A percentile compares a stretch with the other conserved stretches of the same genome.
Evolutionary conservation across 1,140 invertebrate genomes (phyloP).

Genomic region (Musca domestica): DNA sequence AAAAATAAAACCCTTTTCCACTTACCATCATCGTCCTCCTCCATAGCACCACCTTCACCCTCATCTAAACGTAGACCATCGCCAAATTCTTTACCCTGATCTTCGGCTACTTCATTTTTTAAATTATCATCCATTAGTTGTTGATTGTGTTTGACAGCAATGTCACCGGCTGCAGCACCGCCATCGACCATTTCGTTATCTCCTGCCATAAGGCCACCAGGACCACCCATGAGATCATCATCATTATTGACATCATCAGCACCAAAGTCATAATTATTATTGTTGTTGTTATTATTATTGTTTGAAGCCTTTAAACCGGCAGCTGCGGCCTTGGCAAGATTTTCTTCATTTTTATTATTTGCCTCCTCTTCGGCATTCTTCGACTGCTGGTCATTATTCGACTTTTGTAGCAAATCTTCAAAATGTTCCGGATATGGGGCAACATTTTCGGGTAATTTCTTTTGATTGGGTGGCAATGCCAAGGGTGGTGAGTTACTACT

Average conservation of each 20-base stretch:
- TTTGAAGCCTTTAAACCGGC: slow-evolving; percentile 43
- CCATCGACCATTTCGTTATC: slow-evolving; percentile 23
- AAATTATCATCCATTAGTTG: slow-evolving; percentile 45
- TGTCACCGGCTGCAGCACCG: slow-evolving; percentile 35
- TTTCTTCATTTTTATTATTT: background rate
- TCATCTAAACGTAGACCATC: slow-evolving; percentile 48
- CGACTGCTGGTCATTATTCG: background rate
- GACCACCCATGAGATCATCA: slow-evolving; percentile 39
- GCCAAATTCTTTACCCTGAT: slow-evolving; percentile 52
- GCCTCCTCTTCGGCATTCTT: slow-evolving; percentile 23
- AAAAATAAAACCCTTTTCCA: too few species aligned
- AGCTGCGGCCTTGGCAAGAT: slow-evolving; percentile 32
- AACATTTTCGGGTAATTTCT: slow-evolving; percentile 49
- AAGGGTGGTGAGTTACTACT: slow-evolving; percentile 38
- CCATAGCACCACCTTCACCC: slow-evolving; percentile 40
- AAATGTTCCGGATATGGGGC: slow-evolving; percentile 52
- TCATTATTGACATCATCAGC: slow-evolving; percentile 33
- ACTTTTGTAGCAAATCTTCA: slow-evolving; percentile 29
- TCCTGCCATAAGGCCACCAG: background rate
- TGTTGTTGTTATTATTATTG: slow-evolving; percentile 35
- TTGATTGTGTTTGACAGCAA: slow-evolving; percentile 45
- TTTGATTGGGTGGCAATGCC: slow-evolving; percentile 42
- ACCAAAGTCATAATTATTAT: slow-evolving; percentile 49
- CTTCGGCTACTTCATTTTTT: slow-evolving; percentile 49
- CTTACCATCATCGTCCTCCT: slow-evolving; percentile 49